These are phyloP conservation scores for Oncorhynchus keta DNA, from an alignment of 2,113 vertebrate species.

Conservation along the genomic window DNA sequence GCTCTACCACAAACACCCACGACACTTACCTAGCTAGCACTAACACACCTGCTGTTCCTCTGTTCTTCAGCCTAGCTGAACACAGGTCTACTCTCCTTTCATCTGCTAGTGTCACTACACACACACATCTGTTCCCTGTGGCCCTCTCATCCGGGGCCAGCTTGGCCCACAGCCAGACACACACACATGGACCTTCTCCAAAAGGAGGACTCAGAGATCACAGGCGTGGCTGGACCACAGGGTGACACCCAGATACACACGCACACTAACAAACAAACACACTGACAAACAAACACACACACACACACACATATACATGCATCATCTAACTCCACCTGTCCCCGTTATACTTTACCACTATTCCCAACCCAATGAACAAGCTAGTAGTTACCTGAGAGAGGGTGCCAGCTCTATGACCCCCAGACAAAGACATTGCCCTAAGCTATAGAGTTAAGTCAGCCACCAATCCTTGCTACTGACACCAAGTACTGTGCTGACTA, in stretches of 20 bases:
- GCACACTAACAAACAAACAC: not conserved
- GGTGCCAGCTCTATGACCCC: too few relatives aligned
- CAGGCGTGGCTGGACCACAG: not conserved
- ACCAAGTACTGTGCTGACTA: too few relatives aligned
- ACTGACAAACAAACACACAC: not conserved
- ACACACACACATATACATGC: not conserved
- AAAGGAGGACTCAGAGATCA: not conserved
- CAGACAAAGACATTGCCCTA: too few relatives aligned
- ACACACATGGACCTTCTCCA: not conserved
- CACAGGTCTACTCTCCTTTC: not conserved
- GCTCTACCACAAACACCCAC: not conserved
- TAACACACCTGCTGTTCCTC: not conserved
- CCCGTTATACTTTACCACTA: not conserved
- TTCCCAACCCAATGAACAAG: not conserved
- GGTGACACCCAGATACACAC: not conserved
- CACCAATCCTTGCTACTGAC: too few relatives aligned
- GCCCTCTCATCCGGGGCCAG: conserved; percentile 4
- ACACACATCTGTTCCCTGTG: conserved; percentile 7
- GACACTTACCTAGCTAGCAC: not conserved
- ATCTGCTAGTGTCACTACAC: not conserved
- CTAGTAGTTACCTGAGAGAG: not conserved
- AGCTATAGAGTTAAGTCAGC: too few relatives aligned
- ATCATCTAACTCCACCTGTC: not conserved
- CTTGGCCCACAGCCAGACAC: not conserved
- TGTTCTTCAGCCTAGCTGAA: not conserved